Conservation (phyloP, 2,113 vertebrate genomes). For the Entomyzon cyanotis region DNA sequence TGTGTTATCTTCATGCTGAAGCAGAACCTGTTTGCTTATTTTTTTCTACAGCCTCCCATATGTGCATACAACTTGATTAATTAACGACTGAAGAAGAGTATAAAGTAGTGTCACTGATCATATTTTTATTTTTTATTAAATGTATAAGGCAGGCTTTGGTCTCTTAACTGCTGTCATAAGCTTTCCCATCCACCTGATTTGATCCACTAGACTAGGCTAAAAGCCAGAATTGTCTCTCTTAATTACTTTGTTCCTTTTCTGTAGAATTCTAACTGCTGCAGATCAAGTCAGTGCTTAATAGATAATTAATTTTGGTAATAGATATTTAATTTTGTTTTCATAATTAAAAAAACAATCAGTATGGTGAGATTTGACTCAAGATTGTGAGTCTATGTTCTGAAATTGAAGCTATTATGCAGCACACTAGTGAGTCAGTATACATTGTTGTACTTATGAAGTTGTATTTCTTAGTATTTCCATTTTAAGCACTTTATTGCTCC, state of each 20-base stretch:
- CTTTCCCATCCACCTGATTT: background rate
- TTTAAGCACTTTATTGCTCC: background rate
- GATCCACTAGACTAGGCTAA: background rate
- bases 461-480: background rate
- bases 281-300: background rate
- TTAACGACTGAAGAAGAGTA: background rate
- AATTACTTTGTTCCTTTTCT: background rate
- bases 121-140: constrained; percentile 22
- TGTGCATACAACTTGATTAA: background rate
- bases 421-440: background rate
- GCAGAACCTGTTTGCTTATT: background rate
- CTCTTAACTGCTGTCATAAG: background rate
- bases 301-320: background rate
- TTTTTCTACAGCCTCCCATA: background rate
- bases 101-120: background rate
- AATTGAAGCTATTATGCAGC: background rate
- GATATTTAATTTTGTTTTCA: background rate
- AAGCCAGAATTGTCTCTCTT: background rate
- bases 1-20: background rate
- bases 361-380: background rate
- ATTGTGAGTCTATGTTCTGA: background rate
- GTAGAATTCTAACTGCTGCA: background rate
- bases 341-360: background rate
- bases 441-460: background rate
- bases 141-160: background rate